Base-by-base conservation (phyloP, 1,140 invertebrate species). In the Oscheius sp. region DNA sequence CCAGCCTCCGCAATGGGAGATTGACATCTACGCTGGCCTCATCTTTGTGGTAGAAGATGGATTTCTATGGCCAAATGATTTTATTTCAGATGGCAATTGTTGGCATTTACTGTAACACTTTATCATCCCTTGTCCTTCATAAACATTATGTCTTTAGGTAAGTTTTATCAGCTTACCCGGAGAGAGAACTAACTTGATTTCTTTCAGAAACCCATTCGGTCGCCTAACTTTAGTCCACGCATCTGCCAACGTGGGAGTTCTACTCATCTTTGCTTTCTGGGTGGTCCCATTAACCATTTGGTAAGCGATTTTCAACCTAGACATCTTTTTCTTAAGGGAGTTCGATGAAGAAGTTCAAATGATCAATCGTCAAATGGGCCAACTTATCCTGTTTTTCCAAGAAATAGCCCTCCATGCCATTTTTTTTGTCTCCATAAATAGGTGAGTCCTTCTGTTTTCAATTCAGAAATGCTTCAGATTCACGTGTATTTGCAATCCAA, bases 121-220 rank as follows among this genome's bases (percentile, higher is more conserved):
- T 55, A 15, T 55, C 49, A 55, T 55, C 28, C 49, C 28, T 20
- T 23, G 49, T 55, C 7, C 49, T 55, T 15, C 15, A 15, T 20
- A 15, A 26, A 20, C 49, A 55, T 55, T 55, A 55, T 55, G 49
- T 55, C 15, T 55, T 55, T 26, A 55, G 49, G 49, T 55, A 55
- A 26, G 38, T 10, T 10, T 7, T 42, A 10, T 42, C 7, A 42
- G n/a, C n/a, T n/a, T n/a, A n/a, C n/a, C n/a, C n/a, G n/a, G n/a
- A n/a, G n/a, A n/a, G n/a, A n/a, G n/a, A n/a, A n/a, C n/a, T n/a
- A 23, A 7, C 7, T 23, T 23, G 28, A 13, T 13, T 4, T 13
- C 7, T 7, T 7, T 55, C 23, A 55, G 49, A 23, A 55, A 55
- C 49, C 49, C 49, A 7, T 55, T 55, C 49, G 49, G 49, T 13